These are phyloP conservation scores for Heliangelus exortis DNA, from an alignment of 2,797 vertebrate genomes.

Conservation along the genomic window DNA sequence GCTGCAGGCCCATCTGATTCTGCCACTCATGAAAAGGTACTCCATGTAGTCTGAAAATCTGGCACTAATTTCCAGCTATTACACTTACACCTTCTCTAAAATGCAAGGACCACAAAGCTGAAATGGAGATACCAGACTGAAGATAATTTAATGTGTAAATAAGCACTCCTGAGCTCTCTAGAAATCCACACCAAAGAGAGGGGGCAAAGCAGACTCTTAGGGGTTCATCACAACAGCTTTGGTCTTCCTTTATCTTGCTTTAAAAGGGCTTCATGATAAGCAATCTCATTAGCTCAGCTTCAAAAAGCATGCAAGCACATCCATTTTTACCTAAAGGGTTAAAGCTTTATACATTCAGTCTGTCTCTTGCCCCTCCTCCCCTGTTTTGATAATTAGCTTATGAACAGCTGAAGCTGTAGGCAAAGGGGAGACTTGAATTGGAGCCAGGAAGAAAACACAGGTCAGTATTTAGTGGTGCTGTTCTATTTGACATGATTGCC, in stretches of 20 bases:
- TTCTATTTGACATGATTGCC: neutral
- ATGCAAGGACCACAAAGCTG: neutral
- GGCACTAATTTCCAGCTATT: neutral
- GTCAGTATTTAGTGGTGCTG: neutral
- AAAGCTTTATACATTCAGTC: neutral
- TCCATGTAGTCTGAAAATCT: neutral
- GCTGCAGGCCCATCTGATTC: constrained; percentile 93
- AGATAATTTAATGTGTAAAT: neutral
- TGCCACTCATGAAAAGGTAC: constrained; percentile 92
- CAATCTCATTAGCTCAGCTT: neutral
- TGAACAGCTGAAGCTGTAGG: neutral
- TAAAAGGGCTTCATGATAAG: neutral
- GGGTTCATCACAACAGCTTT: neutral
- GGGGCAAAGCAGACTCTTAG: neutral
- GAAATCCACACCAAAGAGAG: neutral
- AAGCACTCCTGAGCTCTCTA: neutral
- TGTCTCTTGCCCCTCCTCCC: neutral
- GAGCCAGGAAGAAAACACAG: neutral
- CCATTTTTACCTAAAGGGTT: neutral
- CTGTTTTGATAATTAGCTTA: neutral
- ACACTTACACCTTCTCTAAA: neutral
- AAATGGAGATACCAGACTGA: neutral
- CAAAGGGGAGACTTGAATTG: neutral
- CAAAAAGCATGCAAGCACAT: neutral
- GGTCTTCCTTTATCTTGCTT: neutral